Conservation (phyloP, 2,888 invertebrate genomes). For the Apotomis turbidana region DNA sequence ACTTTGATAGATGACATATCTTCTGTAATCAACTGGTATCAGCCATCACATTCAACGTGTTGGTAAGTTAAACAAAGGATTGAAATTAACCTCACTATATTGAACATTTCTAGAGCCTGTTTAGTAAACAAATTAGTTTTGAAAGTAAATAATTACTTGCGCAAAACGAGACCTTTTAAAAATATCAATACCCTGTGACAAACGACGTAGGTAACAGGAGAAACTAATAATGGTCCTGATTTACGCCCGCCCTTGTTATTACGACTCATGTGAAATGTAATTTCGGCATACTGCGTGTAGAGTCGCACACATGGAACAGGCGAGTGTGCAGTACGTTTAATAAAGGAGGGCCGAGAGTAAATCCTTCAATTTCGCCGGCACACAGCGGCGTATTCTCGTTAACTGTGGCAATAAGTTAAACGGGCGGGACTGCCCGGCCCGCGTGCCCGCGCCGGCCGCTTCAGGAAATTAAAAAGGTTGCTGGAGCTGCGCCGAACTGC, state of each 20-base stretch:
- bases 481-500: slow-evolving; percentile 42
- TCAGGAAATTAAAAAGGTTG: slow-evolving; percentile 43
- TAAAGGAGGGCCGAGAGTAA: slow-evolving; percentile 84
- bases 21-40: background rate
- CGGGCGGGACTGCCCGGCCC: slow-evolving; percentile 59
- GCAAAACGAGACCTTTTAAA: background rate
- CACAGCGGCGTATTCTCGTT: slow-evolving; percentile 83
- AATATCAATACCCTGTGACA: slow-evolving; percentile 75
- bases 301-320: slow-evolving; percentile 62
- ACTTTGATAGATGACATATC: background rate
- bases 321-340: slow-evolving; percentile 82
- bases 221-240: slow-evolving; percentile 83
- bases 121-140: background rate
- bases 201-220: slow-evolving; percentile 76
- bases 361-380: slow-evolving; percentile 84
- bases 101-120: too few species aligned
- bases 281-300: slow-evolving; percentile 79
- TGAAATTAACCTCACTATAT: background rate
- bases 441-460: slow-evolving; percentile 51
- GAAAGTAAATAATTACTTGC: background rate
- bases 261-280: slow-evolving; percentile 84
- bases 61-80: background rate
- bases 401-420: slow-evolving; percentile 84
- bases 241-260: slow-evolving; percentile 83
- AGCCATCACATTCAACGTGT: background rate